Conservation (phyloP, 2,888 invertebrate species). For the Sicus ferrugineus region DNA sequence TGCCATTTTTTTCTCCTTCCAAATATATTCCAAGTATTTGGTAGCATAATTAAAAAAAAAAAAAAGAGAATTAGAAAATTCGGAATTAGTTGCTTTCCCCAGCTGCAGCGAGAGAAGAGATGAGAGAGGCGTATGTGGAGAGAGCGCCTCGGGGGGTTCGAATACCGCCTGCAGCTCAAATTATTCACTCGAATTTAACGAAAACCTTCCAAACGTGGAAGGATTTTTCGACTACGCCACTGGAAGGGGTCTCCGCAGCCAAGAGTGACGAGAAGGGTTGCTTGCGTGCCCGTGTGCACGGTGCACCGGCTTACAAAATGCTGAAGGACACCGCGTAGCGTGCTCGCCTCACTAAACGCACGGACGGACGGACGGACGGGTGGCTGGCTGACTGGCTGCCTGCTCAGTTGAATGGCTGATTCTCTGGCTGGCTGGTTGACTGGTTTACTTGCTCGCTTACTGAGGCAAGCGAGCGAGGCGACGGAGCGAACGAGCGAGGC, state of each 20-base stretch:
- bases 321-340: neutral
- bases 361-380: neutral
- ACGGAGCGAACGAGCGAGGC: neutral
- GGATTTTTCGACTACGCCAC: no score
- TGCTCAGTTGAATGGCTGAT: neutral
- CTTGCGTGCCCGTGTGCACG: constrained; percentile 30
- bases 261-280: constrained; percentile 10
- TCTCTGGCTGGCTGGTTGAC: neutral
- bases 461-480: neutral
- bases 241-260: no score
- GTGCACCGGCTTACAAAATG: neutral
- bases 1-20: constrained; percentile 4
- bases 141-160: no score
- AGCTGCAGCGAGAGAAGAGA: no score
- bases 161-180: no score
- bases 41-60: neutral
- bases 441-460: neutral
- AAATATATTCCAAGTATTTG: neutral
- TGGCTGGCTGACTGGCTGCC: neutral
- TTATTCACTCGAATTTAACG: no score
- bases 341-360: neutral
- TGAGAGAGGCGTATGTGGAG: no score
- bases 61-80: neutral
- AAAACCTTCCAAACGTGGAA: no score
- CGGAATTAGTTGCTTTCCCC: neutral